phyloP scores from a whole-genome alignment of 2,113 vertebrate genomes.

The Gulo gulo region DNA sequence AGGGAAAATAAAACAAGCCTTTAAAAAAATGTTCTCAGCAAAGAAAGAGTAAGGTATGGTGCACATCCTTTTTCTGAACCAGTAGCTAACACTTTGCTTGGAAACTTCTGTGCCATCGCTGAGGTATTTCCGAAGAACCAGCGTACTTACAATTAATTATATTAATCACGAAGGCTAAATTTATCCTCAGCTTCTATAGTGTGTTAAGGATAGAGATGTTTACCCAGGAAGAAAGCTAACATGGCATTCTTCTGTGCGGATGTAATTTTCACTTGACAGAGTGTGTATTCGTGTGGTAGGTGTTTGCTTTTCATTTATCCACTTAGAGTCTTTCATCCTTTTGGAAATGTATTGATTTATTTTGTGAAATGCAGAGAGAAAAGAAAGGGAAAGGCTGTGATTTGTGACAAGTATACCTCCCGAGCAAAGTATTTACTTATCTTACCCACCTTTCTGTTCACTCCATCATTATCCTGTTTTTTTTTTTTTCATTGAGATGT shows the following conservation, averaged over 20 bases:
- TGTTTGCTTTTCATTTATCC: conserved; percentile 74
- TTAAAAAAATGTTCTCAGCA: not conserved
- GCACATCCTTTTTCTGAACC: conserved; percentile 3
- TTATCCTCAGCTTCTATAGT: conserved; percentile 31
- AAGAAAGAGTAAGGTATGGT: not conserved
- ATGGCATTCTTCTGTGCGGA: not conserved
- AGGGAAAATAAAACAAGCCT: not conserved
- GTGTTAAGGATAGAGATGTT: conserved; percentile 53
- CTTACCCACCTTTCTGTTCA: not conserved
- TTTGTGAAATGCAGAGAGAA: conserved; percentile 36
- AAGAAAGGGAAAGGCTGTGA: not conserved
- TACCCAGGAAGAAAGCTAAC: conserved; percentile 66
- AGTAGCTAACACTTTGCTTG: not conserved
- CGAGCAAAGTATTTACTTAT: not conserved
- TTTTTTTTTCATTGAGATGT: not conserved
- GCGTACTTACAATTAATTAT: conserved; percentile 53
- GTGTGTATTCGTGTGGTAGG: conserved; percentile 44
- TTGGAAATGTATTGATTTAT: conserved; percentile 67
- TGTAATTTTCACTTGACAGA: conserved; percentile 58
- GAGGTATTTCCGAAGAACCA: not conserved
- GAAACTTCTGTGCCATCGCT: not conserved
- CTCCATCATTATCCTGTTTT: no score
- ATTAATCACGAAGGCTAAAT: conserved; percentile 47
- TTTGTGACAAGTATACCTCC: not conserved
- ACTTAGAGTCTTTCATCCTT: conserved; percentile 61